A percentile compares a stretch with the other conserved stretches of the same genome.
Evolutionary conservation across 2,113 vertebrate genomes (phyloP).

Genomic region (Calyptomena viridis): DNA sequence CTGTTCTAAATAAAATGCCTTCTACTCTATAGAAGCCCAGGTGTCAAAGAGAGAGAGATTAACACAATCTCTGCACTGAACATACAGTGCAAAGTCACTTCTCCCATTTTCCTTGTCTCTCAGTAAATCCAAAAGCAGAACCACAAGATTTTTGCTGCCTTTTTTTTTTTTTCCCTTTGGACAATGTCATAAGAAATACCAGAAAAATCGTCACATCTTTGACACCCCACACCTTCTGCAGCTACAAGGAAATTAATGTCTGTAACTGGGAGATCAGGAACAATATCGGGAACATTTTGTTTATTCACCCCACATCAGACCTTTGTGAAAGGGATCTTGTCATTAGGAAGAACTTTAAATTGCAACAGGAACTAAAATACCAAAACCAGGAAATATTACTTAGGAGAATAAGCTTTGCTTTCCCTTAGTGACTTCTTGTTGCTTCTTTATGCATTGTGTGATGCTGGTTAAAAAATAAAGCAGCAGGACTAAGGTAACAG

Average conservation of each 20-base stretch:
- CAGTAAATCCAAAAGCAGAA: neutral
- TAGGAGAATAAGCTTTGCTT: neutral
- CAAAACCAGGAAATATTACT: neutral
- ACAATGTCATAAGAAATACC: neutral
- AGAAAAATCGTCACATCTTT: neutral
- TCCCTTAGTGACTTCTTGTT: neutral
- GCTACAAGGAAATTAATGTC: neutral
- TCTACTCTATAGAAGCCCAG: neutral
- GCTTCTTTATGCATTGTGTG: neutral
- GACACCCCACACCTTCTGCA: neutral
- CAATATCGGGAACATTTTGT: neutral
- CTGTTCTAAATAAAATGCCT: neutral
- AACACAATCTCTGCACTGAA: neutral
- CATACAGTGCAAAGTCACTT: neutral
- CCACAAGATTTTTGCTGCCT: neutral
- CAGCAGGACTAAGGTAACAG: neutral
- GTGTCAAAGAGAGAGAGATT: neutral
- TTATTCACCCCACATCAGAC: neutral
- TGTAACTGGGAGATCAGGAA: neutral
- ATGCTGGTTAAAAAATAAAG: neutral
- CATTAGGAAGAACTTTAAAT: neutral
- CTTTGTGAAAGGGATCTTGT: neutral
- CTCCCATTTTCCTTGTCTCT: neutral
- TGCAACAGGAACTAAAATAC: neutral
- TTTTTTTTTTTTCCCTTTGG: neutral